Evolutionary conservation across 2,797 vertebrate species (phyloP), one percentile per base, ranked within the genome.

Genomic region (Siniperca scherzeri): DNA sequence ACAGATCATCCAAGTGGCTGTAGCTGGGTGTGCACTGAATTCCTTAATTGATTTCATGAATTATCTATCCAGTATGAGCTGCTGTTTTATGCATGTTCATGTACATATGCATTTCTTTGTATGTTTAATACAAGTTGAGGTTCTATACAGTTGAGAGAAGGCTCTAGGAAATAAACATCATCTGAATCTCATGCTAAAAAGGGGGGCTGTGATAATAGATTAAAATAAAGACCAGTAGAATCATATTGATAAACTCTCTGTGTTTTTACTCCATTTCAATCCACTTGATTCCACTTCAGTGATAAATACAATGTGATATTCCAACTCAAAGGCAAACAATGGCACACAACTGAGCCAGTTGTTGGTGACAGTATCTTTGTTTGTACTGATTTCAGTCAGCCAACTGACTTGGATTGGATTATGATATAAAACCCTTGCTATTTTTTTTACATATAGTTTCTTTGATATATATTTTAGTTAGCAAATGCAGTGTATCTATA

Each of bases 11-110:
- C 50, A 65, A 46, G 75, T 46, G 74, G 61, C 73, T 73, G 59
- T 70, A 82, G 73, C 42, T 57, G 62, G 76, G 75, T 82, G 50
- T 75, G 71, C 22, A 30, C 10, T 55, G 71, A 81, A 83, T 53
- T 81, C 25, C 74, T 85, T 72, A 50, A 82, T 85, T 84, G 22
- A 75, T 83, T 62, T 70, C n/a, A 80, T 89, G 62, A 74, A 87
- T 84, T 78, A 84, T 83, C 61, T 64, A 42, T 81, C 59, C 46
- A 57, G 21, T 40, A 46, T 64, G 62, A 73, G 52, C n/a, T 59
- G 61, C 21, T 65, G 42, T 87, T 74, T 85, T 65, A 77, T 68
- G 46, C 22, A 73, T 56, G 40, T 62, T 17, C 3, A 0, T 77
- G 4, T 46, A 48, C 40, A 70, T 83, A 48, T 57, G 10, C 14